These are phyloP conservation scores for Allobates femoralis DNA, from an alignment of 2,797 vertebrate genomes.

Conservation along the genomic window DNA sequence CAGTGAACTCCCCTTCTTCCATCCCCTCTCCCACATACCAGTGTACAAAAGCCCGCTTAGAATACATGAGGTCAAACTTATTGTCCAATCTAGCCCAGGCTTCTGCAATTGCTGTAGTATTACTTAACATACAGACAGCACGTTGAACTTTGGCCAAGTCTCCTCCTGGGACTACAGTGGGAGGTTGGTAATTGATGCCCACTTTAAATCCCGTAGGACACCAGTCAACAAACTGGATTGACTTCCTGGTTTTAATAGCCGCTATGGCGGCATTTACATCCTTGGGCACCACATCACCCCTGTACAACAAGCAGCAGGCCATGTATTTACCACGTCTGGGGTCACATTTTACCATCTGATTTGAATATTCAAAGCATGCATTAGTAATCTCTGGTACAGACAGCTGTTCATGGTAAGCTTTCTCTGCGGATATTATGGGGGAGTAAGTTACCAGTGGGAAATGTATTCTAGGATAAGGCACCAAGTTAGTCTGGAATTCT, in stretches of 20 bases:
- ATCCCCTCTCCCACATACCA: conserved; percentile 79
- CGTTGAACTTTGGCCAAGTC: conserved; percentile 85
- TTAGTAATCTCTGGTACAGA: conserved; percentile 90
- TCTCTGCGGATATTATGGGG: conserved; percentile 89
- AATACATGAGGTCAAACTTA: conserved; percentile 78
- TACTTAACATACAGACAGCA: conserved; percentile 87
- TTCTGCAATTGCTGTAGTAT: conserved; percentile 80
- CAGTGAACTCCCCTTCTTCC: conserved; percentile 78
- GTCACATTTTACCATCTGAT: conserved; percentile 95
- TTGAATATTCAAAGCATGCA: conserved; percentile 88
- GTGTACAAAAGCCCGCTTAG: conserved; percentile 76
- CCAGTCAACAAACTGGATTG: conserved; percentile 94
- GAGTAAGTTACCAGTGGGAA: conserved; percentile 91
- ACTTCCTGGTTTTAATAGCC: conserved; percentile 88
- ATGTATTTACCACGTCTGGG: conserved; percentile 92
- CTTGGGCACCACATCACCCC: conserved; percentile 90
- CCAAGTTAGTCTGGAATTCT: conserved; percentile 94
- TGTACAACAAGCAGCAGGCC: conserved; percentile 90
- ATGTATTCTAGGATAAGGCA: conserved; percentile 92
- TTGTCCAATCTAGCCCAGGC: conserved; percentile 78
- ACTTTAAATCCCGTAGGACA: conserved; percentile 90
- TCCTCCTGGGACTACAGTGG: conserved; percentile 80
- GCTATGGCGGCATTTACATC: conserved; percentile 89
- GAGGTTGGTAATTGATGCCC: conserved; percentile 86
- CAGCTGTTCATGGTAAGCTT: conserved; percentile 92